Conservation (phyloP, 2,113 vertebrate genomes). For the Oceanites oceanicus region DNA sequence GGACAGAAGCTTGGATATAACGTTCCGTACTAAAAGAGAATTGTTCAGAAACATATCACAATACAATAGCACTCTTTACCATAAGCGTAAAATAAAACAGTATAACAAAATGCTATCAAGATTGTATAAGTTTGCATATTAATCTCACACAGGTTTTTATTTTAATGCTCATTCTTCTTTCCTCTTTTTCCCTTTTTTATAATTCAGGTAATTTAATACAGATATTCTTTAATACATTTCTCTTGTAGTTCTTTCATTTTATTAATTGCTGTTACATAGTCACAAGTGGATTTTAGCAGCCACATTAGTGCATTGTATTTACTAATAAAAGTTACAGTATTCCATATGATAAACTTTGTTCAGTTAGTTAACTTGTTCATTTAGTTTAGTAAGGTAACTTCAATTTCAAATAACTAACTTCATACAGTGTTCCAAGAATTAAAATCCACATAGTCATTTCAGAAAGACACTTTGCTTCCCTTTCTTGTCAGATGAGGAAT, state of each 20-base stretch:
- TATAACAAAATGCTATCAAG: not conserved
- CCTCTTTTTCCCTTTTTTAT: not conserved
- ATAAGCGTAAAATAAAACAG: not conserved
- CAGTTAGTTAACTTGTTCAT: not conserved
- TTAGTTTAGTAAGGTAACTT: not conserved
- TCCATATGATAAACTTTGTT: not conserved
- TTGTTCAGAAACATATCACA: not conserved
- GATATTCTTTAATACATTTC: not conserved
- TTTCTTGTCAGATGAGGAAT: not conserved
- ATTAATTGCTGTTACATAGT: not conserved
- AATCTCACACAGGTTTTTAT: not conserved
- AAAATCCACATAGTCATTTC: not conserved
- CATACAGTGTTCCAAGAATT: not conserved
- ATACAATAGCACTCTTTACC: not conserved
- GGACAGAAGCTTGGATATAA: not conserved
- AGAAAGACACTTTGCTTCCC: not conserved
- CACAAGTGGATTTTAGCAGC: not conserved
- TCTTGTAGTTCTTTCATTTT: not conserved
- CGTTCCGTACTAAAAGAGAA: not conserved
- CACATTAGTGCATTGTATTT: not conserved
- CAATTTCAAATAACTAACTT: not conserved
- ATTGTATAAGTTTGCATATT: not conserved
- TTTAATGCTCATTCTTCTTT: not conserved
- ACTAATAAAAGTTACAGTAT: not conserved
- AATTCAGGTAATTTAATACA: not conserved